Conservation (phyloP, 2,797 vertebrate genomes). For the Micrastur ruficollis region DNA sequence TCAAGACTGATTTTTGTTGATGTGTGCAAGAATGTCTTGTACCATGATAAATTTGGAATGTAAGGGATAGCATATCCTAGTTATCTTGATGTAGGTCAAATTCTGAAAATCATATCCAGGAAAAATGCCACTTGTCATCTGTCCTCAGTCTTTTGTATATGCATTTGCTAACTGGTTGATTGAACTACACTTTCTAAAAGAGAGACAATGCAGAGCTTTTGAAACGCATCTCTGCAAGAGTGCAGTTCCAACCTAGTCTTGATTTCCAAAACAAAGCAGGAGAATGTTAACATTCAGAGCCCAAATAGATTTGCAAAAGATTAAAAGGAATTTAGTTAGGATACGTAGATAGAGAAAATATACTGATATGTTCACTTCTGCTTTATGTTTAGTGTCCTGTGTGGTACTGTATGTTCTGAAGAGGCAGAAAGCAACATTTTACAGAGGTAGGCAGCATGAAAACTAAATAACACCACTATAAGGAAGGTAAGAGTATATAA, state of each 20-base stretch:
- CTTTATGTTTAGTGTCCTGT: background rate
- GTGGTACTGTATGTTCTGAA: background rate
- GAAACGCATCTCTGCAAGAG: background rate
- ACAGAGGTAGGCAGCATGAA: background rate
- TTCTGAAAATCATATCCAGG: background rate
- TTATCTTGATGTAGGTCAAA: background rate
- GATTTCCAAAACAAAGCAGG: background rate
- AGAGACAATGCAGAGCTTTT: background rate
- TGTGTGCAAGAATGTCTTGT: background rate
- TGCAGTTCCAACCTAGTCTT: background rate
- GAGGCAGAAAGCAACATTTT: background rate
- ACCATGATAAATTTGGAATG: background rate
- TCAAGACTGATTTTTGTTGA: background rate
- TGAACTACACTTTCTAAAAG: background rate
- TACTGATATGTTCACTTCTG: background rate
- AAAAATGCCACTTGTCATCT: background rate
- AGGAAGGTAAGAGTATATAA: background rate
- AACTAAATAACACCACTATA: background rate
- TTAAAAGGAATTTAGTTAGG: background rate
- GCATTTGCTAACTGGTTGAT: background rate
- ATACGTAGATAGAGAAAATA: background rate
- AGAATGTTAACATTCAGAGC: background rate
- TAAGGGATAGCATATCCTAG: background rate
- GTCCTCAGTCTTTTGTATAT: background rate
- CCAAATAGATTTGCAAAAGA: background rate